phyloP scores from a whole-genome alignment of 1,140 invertebrate genomes.

The Drosophila sturtevanti region DNA sequence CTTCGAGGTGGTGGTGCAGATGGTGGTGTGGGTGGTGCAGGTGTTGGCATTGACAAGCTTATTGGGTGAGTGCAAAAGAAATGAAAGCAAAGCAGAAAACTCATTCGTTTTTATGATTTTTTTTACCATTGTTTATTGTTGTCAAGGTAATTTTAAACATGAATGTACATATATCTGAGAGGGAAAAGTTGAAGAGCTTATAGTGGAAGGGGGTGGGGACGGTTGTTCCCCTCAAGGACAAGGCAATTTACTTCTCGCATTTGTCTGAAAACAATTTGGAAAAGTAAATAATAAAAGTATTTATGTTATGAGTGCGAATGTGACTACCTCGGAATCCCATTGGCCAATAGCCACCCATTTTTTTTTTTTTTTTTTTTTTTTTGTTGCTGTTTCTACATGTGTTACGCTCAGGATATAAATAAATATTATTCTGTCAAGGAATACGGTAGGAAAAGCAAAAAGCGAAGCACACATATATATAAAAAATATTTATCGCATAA shows the following conservation, averaged over 20 bases:
- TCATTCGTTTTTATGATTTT: conserved; percentile 74
- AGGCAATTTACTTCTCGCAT: conserved; percentile 60
- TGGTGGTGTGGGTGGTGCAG: conserved; percentile 31
- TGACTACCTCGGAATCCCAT: not conserved
- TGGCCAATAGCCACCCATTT: conserved; percentile 9
- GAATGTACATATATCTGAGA: conserved; percentile 25
- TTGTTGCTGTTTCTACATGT: not conserved
- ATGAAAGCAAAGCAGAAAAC: conserved; percentile 29
- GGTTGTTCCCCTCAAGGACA: conserved; percentile 39
- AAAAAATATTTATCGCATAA: conserved; percentile 70
- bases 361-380: not conserved
- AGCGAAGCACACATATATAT: conserved; percentile 22
- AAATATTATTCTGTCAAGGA: conserved; percentile 28
- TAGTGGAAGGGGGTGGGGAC: not conserved
- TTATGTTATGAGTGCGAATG: conserved; percentile 41
- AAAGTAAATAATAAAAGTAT: conserved; percentile 75
- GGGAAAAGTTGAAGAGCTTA: not conserved
- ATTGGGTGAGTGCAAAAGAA: conserved; percentile 58
- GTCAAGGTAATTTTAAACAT: conserved; percentile 51
- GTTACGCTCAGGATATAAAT: conserved; percentile 49
- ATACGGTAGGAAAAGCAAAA: conserved; percentile 7
- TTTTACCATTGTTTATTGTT: conserved; percentile 52
- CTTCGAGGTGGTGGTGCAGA: not conserved
- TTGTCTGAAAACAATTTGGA: conserved; percentile 59
- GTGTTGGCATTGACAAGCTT: conserved; percentile 56